Evolutionary conservation across 2,113 vertebrate species (phyloP), one percentile per base, ranked within the genome.

Genomic region (Misgurnus anguillicaudatus): DNA sequence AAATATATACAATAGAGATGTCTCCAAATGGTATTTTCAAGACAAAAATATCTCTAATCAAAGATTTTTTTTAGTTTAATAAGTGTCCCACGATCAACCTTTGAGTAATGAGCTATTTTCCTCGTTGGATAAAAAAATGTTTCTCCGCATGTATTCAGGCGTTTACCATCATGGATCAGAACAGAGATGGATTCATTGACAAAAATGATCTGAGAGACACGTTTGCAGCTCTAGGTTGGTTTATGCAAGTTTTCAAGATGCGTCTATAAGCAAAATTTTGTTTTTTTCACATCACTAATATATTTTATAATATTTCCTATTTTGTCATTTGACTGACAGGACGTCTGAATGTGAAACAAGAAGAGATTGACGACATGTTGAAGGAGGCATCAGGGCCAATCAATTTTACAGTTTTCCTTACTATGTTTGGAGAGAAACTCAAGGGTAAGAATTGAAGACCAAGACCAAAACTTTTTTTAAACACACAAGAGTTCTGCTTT

Each of bases 151-250:
- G n/a, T 36, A 7, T 39, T 0, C 84, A 98, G 97, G 97, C 97
- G 0, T 99, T 99, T 88, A 98, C 96, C 58, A 97, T 98, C 88
- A 98, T 99, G 96, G 97, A 98, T 87, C 97, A 98, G 93, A 98
- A 99, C 93, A 91, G 97, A 74, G 97, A 98, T 0, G 97, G 97
- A 36, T 98, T 99, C 89, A 98, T 99, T 0, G 96, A 98, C 92
- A 98, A 99, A 90, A 94, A 95, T 0, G 97, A 99, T 38, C 93
- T 99, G 80, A 93, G 97, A 77, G 97, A 99, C 87, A 99, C 97
- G 0, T 99, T 99, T 31, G 97, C 96, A 14, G 97, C 97, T 6
- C 91, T 98, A 0, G 97, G 97, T 98, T 87, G 9, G 92, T 65
- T 21, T 76, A 64, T 3, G 17, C 63, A 24, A 31, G 36, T 67